phyloP scores from a whole-genome alignment of 2,888 invertebrate species.

The Trichacis sp. region DNA sequence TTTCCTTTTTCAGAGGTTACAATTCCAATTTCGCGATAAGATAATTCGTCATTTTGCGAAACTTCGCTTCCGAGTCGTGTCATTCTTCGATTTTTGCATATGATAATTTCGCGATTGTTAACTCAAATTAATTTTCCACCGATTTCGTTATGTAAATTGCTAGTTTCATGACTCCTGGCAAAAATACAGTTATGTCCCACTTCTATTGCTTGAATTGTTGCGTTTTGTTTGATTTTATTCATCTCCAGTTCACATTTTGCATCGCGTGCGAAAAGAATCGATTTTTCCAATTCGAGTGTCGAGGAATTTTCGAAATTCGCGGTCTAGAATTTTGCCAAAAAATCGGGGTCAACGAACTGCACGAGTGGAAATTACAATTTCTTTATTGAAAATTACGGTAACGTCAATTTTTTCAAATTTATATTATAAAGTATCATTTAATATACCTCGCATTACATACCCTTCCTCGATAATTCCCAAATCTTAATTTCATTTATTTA shows the following conservation, averaged over 20 bases:
- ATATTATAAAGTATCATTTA: too few relatives aligned
- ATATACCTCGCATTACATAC: too few relatives aligned
- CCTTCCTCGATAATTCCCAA: too few relatives aligned
- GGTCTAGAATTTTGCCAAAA: too few relatives aligned
- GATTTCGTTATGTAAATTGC: slow-evolving; percentile 3
- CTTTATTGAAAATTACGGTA: too few relatives aligned
- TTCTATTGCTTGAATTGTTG: slow-evolving; percentile 14
- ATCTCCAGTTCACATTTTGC: neutral
- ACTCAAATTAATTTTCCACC: neutral
- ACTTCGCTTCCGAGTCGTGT: neutral
- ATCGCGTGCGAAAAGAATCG: neutral
- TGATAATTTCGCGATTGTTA: neutral
- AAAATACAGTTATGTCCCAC: slow-evolving; percentile 41
- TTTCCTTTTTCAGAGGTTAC: neutral
- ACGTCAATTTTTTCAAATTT: too few relatives aligned
- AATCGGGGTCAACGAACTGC: too few relatives aligned
- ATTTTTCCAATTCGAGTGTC: too few relatives aligned
- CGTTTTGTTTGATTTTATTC: neutral
- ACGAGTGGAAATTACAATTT: too few relatives aligned
- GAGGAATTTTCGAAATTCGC: too few relatives aligned
- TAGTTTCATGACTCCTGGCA: neutral
- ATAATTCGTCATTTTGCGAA: neutral
- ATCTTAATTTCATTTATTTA: too few relatives aligned
- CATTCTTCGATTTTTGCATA: neutral
- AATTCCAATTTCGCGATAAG: neutral